Evolutionary conservation across 92 coral and sea anemone genomes (phyloP).

Genomic region (Zoanthus sansibaricus): DNA sequence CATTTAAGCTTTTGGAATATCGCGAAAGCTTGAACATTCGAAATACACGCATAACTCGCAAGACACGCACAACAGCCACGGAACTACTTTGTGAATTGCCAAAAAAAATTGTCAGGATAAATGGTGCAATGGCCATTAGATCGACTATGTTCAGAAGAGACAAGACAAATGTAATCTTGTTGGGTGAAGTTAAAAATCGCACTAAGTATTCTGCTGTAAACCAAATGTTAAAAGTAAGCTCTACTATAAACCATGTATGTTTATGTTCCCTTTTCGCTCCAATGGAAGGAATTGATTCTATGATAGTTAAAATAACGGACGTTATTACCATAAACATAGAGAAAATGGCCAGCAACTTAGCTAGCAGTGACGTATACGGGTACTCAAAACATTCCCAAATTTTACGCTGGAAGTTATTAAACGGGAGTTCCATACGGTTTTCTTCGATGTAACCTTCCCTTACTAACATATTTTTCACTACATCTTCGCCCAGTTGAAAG

Average conservation of each 20-base stretch:
- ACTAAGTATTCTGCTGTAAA: constrained; percentile 78
- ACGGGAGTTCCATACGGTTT: constrained; percentile 62
- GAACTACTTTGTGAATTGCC: constrained; percentile 63
- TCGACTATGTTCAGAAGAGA: constrained; percentile 79
- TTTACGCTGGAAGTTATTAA: constrained; percentile 72
- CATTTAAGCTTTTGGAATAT: constrained; percentile 89
- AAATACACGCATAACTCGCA: constrained; percentile 88
- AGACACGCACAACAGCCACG: constrained; percentile 83
- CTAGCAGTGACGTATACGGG: constrained; percentile 88
- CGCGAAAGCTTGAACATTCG: constrained; percentile 97
- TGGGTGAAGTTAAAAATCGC: constrained; percentile 74
- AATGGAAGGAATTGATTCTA: constrained; percentile 68
- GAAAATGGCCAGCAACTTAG: constrained; percentile 76
- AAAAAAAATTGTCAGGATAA: constrained; percentile 61
- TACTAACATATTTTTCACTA: constrained; percentile 74
- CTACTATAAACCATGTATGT: constrained; percentile 77
- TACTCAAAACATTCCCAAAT: constrained; percentile 96
- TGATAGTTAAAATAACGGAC: constrained; percentile 77
- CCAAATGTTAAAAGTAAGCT: constrained; percentile 79
- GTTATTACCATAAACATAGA: constrained; percentile 81
- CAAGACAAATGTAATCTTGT: constrained; percentile 63
- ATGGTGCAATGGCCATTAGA: constrained; percentile 79
- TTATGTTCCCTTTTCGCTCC: constrained; percentile 11
- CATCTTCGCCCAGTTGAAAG: constrained; percentile 92
- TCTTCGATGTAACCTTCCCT: constrained; percentile 91